Percentiles rank a stretch among this genome's conserved stretches.
Conservation (phyloP, 1,140 invertebrate genomes). For the Steinernema khuongi region DNA sequence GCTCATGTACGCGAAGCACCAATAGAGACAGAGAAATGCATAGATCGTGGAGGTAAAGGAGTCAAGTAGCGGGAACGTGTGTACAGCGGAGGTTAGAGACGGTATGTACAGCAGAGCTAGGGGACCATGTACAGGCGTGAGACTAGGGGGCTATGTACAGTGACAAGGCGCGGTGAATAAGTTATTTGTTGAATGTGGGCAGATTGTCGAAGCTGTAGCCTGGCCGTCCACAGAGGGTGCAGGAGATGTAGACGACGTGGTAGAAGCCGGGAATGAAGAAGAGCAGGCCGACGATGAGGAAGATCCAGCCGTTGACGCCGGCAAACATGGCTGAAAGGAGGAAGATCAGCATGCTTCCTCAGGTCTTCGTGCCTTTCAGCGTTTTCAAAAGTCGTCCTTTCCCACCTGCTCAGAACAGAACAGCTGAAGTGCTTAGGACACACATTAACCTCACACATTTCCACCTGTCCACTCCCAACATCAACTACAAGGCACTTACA, state of each 20-base stretch:
- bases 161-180: not conserved
- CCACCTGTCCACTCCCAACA: slow-evolving; percentile 20
- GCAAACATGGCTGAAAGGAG: not conserved
- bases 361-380: too few relatives aligned
- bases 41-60: slow-evolving; percentile 3
- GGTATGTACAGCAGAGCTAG: too few relatives aligned
- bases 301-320: slow-evolving; percentile 29
- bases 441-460: not conserved
- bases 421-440: not conserved
- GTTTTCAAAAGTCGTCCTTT: not conserved
- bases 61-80: not conserved
- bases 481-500: slow-evolving; percentile 21
- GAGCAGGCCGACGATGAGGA: slow-evolving; percentile 34
- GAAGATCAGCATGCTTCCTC: not conserved
- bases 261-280: slow-evolving; percentile 38
- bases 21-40: not conserved
- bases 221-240: slow-evolving; percentile 29
- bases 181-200: slow-evolving; percentile 26
- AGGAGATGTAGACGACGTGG: slow-evolving; percentile 33
- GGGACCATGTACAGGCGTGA: not conserved
- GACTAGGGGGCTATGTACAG: not conserved
- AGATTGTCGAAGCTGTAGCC: slow-evolving; percentile 33
- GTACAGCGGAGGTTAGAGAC: not conserved
- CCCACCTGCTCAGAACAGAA: not conserved
- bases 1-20: not conserved